phyloP scores from a whole-genome alignment of 1,140 invertebrate species.

The Propsilocerus akamusi region DNA sequence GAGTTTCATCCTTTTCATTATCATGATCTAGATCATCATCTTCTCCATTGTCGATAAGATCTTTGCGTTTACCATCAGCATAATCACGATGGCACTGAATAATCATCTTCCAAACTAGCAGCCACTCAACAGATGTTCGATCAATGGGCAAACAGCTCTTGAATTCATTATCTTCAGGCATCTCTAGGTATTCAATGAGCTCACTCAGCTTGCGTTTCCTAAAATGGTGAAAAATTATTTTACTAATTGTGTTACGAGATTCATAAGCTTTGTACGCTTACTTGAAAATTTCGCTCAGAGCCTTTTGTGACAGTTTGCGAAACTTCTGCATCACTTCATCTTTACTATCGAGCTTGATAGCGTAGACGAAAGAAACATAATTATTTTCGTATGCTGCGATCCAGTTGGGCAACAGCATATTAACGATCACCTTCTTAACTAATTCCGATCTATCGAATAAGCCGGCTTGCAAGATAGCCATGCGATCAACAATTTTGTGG shows the following conservation, averaged over 20 bases:
- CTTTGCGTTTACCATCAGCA: conserved; percentile 10
- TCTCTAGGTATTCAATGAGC: neutral
- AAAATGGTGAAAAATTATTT: neutral
- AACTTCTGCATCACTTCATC: conserved; percentile 23
- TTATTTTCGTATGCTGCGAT: conserved; percentile 37
- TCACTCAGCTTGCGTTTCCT: neutral
- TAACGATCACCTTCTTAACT: conserved; percentile 27
- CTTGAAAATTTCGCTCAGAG: conserved; percentile 27
- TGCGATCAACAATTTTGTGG: conserved; percentile 46
- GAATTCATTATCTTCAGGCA: neutral
- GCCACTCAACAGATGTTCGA: neutral
- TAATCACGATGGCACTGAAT: conserved; percentile 9
- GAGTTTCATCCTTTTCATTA: conserved; percentile 14
- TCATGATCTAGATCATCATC: conserved; percentile 11
- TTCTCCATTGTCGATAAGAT: neutral
- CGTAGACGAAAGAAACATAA: conserved; percentile 36
- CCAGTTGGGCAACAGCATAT: conserved; percentile 41
- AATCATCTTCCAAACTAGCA: neutral
- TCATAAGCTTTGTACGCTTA: conserved; percentile 11
- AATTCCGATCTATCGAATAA: conserved; percentile 39
- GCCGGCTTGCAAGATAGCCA: conserved; percentile 40
- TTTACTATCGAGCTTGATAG: conserved; percentile 39
- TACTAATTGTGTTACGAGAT: too few relatives aligned
- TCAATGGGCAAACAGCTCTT: neutral
- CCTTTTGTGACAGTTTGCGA: conserved; percentile 18